Evolutionary conservation across 2,113 vertebrate species (phyloP).

Genomic region (Paracanthobrama guichenoti): DNA sequence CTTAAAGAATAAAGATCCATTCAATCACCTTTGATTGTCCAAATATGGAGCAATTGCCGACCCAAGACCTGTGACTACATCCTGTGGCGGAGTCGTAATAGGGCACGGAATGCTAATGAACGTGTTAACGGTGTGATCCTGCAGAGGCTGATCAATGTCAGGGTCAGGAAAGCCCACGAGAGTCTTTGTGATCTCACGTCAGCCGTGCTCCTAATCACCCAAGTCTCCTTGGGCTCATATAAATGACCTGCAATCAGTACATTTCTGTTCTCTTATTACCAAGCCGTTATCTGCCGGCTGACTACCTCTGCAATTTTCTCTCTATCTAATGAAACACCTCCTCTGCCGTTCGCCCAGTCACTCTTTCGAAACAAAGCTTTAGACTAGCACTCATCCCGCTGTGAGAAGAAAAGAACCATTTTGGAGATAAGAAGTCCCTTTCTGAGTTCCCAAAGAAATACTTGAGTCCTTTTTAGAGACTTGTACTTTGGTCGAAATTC

Average conservation of each 20-base stretch:
- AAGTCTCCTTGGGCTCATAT: conserved; percentile 53
- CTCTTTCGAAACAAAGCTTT: conserved; percentile 30
- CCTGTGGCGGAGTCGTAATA: background rate
- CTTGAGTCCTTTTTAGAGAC: background rate
- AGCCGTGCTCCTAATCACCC: conserved; percentile 52
- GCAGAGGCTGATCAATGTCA: conserved; percentile 46
- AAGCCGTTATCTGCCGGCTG: conserved; percentile 61
- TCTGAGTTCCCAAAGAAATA: background rate
- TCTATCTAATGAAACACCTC: conserved; percentile 53
- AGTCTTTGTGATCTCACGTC: conserved; percentile 46
- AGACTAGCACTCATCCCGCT: background rate
- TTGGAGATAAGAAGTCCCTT: conserved; percentile 48
- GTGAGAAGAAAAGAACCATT: conserved; percentile 31
- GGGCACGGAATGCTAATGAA: conserved; percentile 32
- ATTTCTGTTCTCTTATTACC: conserved; percentile 59
- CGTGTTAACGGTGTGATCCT: conserved; percentile 35
- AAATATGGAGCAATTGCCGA: conserved; percentile 35
- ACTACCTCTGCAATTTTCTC: conserved; percentile 58
- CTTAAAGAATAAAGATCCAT: conserved; percentile 28
- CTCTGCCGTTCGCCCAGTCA: conserved; percentile 22
- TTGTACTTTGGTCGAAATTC: background rate
- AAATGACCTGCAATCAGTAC: conserved; percentile 60
- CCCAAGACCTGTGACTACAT: background rate
- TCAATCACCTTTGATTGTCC: conserved; percentile 30
- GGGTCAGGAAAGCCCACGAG: conserved; percentile 55